Conservation (phyloP, 2,797 vertebrate species). For the Sphaeramia orbicularis region DNA sequence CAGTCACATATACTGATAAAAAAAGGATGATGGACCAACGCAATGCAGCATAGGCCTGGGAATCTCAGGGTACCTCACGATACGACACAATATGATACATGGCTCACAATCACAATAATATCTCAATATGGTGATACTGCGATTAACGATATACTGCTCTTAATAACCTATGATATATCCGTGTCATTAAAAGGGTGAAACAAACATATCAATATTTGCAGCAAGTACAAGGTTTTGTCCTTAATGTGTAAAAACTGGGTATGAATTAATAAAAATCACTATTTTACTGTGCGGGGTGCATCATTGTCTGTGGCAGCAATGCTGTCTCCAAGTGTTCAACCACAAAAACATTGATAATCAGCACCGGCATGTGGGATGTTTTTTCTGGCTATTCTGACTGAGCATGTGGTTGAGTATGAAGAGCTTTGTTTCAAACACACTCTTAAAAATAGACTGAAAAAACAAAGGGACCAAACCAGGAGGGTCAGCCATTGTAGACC, state of each 20-base stretch:
- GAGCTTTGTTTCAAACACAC: slow-evolving; percentile 24
- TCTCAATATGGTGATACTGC: too few relatives aligned
- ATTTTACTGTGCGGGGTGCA: slow-evolving; percentile 4
- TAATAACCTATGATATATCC: too few relatives aligned
- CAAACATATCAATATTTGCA: too few relatives aligned
- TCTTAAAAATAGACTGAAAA: slow-evolving; percentile 11
- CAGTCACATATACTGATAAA: too few relatives aligned
- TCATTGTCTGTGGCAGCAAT: background rate
- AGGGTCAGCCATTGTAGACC: slow-evolving; percentile 10
- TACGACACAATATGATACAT: too few relatives aligned
- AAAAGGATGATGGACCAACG: too few relatives aligned
- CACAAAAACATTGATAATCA: background rate
- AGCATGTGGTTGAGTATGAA: slow-evolving; percentile 3
- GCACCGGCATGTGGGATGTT: background rate
- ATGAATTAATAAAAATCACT: background rate
- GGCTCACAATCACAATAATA: too few relatives aligned
- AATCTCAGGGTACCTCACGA: too few relatives aligned
- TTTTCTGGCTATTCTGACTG: background rate
- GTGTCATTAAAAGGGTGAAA: too few relatives aligned
- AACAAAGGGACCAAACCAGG: slow-evolving; percentile 19
- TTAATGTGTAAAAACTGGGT: background rate
- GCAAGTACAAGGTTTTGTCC: background rate
- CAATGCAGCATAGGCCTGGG: too few relatives aligned
- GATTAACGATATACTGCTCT: too few relatives aligned
- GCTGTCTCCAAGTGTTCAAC: background rate